phyloP scores from a whole-genome alignment of 1,140 invertebrate species.

The Lordiphosa mommai region DNA sequence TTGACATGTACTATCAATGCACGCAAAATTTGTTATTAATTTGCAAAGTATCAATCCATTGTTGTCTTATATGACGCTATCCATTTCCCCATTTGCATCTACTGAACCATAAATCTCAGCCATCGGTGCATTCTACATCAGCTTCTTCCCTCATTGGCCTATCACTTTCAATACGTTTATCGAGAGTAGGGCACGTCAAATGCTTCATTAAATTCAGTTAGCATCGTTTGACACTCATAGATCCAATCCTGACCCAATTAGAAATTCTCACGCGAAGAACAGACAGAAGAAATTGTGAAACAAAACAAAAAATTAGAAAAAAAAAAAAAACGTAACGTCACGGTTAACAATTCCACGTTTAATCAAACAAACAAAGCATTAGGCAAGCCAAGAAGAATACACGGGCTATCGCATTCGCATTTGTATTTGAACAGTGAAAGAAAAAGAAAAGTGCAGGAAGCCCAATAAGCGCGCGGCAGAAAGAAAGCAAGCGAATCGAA shows the following conservation, averaged over 20 bases:
- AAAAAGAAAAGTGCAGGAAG: conserved; percentile 51
- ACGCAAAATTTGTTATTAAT: too few species aligned
- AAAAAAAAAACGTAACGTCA: conserved; percentile 58
- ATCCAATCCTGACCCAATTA: conserved; percentile 60
- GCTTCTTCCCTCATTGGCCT: neutral
- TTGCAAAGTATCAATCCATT: too few species aligned
- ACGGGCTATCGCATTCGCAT: conserved; percentile 17
- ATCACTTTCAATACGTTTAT: conserved; percentile 48
- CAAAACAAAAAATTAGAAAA: conserved; percentile 4
- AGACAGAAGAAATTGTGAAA: conserved; percentile 10
- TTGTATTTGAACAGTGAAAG: conserved; percentile 26
- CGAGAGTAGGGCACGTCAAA: conserved; percentile 62
- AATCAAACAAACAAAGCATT: conserved; percentile 61
- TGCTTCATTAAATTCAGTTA: conserved; percentile 53
- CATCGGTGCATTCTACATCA: conserved; percentile 15
- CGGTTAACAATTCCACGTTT: conserved; percentile 68
- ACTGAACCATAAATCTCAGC: conserved; percentile 6
- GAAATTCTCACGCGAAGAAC: conserved; percentile 68
- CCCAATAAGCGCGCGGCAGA: conserved; percentile 52
- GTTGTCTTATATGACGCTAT: too few species aligned
- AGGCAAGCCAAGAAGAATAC: conserved; percentile 36
- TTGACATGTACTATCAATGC: too few species aligned
- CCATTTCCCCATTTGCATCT: conserved; percentile 22
- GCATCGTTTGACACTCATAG: conserved; percentile 18
- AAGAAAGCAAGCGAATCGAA: conserved; percentile 62